Conservation (phyloP, 1,140 invertebrate genomes). For the Batillaria attramentaria region DNA sequence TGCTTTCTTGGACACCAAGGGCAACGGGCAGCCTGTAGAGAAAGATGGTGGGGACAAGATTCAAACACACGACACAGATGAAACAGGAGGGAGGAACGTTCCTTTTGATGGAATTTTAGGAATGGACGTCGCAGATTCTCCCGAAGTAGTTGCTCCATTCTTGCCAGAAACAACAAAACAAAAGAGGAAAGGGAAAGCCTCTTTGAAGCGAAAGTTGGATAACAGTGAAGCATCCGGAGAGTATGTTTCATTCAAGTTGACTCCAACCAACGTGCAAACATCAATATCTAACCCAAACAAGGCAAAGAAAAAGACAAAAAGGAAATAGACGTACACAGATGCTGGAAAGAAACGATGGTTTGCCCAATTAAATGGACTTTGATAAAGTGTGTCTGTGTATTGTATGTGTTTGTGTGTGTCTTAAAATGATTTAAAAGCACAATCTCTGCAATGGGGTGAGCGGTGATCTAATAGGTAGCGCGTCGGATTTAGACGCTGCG, state of each 20-base stretch:
- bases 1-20: background rate
- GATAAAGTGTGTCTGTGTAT: background rate
- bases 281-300: background rate
- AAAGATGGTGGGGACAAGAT: background rate
- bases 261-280: constrained; percentile 1
- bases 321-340: background rate
- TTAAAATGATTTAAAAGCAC: background rate
- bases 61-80: background rate
- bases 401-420: background rate
- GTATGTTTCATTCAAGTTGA: background rate
- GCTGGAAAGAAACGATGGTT: background rate
- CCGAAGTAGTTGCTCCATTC: background rate
- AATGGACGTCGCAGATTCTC: background rate
- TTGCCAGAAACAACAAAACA: background rate
- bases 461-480: background rate
- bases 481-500: background rate
- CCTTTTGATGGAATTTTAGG: constrained; percentile 1
- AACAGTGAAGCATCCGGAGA: background rate
- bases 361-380: background rate
- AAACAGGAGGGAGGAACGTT: background rate
- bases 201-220: background rate
- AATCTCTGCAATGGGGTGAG: background rate
- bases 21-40: background rate
- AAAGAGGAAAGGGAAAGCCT: background rate
- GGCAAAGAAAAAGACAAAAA: background rate